Evolutionary conservation across 1,140 invertebrate species (phyloP), one percentile per base, ranked within the genome.

Genomic region (Procambarus clarkii): DNA sequence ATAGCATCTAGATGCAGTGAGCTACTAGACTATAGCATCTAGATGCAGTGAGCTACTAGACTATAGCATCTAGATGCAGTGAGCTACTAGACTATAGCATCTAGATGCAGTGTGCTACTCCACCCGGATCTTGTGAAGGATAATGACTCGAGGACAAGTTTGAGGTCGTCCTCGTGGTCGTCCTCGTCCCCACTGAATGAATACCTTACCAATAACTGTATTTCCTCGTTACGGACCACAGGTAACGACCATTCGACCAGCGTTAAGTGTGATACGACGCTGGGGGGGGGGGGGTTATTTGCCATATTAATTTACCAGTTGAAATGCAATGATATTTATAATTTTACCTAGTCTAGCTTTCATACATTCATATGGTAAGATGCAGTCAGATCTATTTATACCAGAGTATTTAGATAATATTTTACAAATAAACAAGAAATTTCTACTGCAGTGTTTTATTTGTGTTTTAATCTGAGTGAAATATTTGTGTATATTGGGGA

Each of bases 261-360:
- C 60, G 60, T 15, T 15, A 15, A 15, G 60, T 64, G 60, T 64
- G 60, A 64, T 3, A 64, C 4, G 18, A 64, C 15, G 60, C 60
- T 64, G 60, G 60, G 13, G 13, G 60, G 60, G n/a, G n/a, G n/a
- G n/a, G n/a, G n/a, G n/a, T n/a, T 64, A 4, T 64, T 64, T 64
- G 60, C 60, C 60, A 64, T 64, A 64, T 64, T 64, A 24, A 74
- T 74, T 74, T 74, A 74, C 54, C 76, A 90, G n/a, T 84, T 15
- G n/a, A 64, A 46, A 44, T 76, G 79, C 46, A 48, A 83, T 48
- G 18, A 64, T 64, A 64, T 64, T 64, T 64, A 64, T 84, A 91
- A 76, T 84, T 85, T 85, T 84, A 64, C 83, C 88, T 91, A 91
- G 88, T 91, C 88, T 91, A 91, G 88, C 81, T 91, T 91, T 91